phyloP scores from a whole-genome alignment of 1,140 invertebrate genomes.

The Epicauta chinensis region DNA sequence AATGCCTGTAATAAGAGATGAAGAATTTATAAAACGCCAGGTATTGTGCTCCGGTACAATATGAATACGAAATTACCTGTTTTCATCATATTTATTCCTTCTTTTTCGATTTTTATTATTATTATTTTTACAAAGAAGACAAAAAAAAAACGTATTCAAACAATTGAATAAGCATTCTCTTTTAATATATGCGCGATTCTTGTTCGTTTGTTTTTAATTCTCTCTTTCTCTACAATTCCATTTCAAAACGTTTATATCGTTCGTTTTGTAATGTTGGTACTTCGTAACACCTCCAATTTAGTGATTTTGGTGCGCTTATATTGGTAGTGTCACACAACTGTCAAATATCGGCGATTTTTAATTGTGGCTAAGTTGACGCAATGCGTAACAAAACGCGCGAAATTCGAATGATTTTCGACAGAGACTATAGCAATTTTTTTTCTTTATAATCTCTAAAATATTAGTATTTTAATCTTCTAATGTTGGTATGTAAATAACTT shows the following conservation, averaged over 20 bases:
- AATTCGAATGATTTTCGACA: no score
- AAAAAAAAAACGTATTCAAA: slow-evolving; percentile 12
- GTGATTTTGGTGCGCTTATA: no score
- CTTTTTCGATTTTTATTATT: background rate
- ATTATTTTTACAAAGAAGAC: background rate
- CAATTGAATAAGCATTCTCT: slow-evolving; percentile 19
- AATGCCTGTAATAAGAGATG: slow-evolving; percentile 21
- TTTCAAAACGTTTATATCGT: background rate
- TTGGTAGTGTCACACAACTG: no score
- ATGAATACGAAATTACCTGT: slow-evolving; percentile 28
- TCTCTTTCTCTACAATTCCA: background rate
- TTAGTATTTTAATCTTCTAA: no score
- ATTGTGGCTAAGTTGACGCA: no score
- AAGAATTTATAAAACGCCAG: slow-evolving; percentile 23
- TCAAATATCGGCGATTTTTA: no score
- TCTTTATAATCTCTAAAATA: no score
- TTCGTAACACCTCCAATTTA: background rate
- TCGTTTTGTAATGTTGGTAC: background rate
- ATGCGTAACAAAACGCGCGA: no score
- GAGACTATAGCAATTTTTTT: no score
- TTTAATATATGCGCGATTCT: slow-evolving; percentile 22
- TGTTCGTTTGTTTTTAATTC: slow-evolving; percentile 6
- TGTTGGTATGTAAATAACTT: no score
- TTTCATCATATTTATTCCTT: slow-evolving; percentile 20
- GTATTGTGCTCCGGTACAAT: slow-evolving; percentile 25